A percentile compares a stretch with the other conserved stretches of the same genome.
These are phyloP conservation scores for Drosophila subobscura DNA, from an alignment of 1,140 invertebrate genomes.

Conservation along the genomic window DNA sequence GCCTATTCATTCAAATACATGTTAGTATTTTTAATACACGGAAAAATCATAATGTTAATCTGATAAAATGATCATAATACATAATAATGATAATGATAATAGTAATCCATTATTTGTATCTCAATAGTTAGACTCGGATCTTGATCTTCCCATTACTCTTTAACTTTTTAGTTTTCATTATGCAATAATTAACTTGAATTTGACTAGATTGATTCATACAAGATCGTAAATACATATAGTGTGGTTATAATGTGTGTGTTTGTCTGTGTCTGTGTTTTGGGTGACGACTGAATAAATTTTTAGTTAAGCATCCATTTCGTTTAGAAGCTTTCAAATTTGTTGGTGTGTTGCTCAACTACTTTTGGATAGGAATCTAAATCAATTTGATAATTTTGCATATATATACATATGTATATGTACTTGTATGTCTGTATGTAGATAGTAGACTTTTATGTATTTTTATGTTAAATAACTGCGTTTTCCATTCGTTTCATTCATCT, in stretches of 20 bases:
- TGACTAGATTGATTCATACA: slow-evolving; percentile 78
- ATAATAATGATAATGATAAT: slow-evolving; percentile 62
- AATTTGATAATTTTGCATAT: slow-evolving; percentile 73
- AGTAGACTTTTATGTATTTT: slow-evolving; percentile 35
- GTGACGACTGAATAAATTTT: slow-evolving; percentile 66
- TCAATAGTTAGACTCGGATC: slow-evolving; percentile 75
- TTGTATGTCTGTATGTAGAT: slow-evolving; percentile 49
- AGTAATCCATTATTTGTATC: slow-evolving; percentile 71
- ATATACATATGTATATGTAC: slow-evolving; percentile 53
- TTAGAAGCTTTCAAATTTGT: slow-evolving; percentile 56
- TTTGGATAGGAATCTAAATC: slow-evolving; percentile 69
- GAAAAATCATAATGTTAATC: slow-evolving; percentile 50
- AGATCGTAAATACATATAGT: slow-evolving; percentile 76
- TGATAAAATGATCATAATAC: slow-evolving; percentile 51
- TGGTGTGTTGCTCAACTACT: slow-evolving; percentile 59
- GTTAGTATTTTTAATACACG: slow-evolving; percentile 76
- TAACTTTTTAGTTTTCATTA: slow-evolving; percentile 56
- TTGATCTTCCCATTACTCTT: slow-evolving; percentile 47
- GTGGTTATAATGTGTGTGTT: slow-evolving; percentile 22
- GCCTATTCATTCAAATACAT: slow-evolving; percentile 64
- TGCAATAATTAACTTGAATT: slow-evolving; percentile 82
- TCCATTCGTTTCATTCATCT: slow-evolving; percentile 42
- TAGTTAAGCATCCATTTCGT: slow-evolving; percentile 65
- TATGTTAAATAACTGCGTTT: slow-evolving; percentile 62
- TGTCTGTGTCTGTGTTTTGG: slow-evolving; percentile 47